Evolutionary conservation across 2,888 invertebrate genomes (phyloP).

Genomic region (Epinotia demarniana): DNA sequence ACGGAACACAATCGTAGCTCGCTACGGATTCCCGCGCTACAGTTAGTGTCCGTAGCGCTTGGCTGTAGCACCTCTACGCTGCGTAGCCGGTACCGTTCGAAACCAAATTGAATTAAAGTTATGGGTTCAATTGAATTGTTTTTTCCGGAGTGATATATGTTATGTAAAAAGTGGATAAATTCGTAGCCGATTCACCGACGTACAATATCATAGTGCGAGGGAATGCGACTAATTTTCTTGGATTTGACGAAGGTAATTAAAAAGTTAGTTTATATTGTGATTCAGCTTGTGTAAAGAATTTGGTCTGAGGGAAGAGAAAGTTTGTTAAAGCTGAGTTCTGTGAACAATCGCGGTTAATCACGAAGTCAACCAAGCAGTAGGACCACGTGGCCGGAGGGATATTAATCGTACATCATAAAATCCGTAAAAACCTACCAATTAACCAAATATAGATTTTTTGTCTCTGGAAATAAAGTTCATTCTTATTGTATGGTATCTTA

Average conservation of each 20-base stretch:
- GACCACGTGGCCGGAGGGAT: too few species aligned
- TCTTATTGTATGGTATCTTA: too few species aligned
- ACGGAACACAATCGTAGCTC: slow-evolving; percentile 48
- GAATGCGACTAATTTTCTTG: slow-evolving; percentile 74
- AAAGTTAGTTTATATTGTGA: slow-evolving; percentile 18
- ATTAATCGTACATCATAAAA: too few species aligned
- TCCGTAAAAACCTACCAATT: too few species aligned
- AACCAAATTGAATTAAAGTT: slow-evolving; percentile 47
- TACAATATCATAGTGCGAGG: slow-evolving; percentile 82
- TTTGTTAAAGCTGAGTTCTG: neutral
- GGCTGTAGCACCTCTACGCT: slow-evolving; percentile 72
- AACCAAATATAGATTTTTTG: too few species aligned
- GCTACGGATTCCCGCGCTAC: slow-evolving; percentile 49
- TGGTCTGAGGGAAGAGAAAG: neutral
- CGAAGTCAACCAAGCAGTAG: too few species aligned
- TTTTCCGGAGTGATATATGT: slow-evolving; percentile 62
- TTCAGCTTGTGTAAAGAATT: neutral
- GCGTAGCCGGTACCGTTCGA: slow-evolving; percentile 46
- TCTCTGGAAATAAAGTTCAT: too few species aligned
- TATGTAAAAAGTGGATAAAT: slow-evolving; percentile 83
- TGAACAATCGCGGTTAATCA: too few species aligned
- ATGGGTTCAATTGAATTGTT: slow-evolving; percentile 59
- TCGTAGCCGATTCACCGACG: slow-evolving; percentile 75
- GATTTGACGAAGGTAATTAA: slow-evolving; percentile 73
- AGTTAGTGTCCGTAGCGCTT: slow-evolving; percentile 67